phyloP scores from a whole-genome alignment of 2,113 vertebrate species.

The Myotis brandtii region DNA sequence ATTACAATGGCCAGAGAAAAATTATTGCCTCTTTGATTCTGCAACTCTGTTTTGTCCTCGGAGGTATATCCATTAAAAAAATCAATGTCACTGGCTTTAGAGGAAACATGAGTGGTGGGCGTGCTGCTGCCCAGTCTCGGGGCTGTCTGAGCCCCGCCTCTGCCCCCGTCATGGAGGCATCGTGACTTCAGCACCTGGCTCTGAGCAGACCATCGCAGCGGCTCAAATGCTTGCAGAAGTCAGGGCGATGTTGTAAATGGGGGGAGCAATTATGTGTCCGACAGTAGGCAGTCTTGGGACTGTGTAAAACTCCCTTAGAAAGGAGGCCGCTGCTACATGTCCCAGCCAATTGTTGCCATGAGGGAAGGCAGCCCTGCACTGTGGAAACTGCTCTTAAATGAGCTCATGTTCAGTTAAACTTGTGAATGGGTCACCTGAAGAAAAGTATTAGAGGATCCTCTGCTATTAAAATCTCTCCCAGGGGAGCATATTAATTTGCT shows the following conservation, averaged over 20 bases:
- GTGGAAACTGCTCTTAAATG: neutral
- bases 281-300: neutral
- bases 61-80: constrained; percentile 46
- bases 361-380: neutral
- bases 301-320: neutral
- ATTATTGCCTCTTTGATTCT: constrained; percentile 55
- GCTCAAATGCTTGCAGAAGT: neutral
- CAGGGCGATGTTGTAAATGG: neutral
- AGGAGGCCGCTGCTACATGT: neutral
- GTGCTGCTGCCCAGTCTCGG: neutral
- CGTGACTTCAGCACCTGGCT: neutral
- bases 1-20: constrained; percentile 25
- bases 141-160: neutral
- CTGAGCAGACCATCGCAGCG: neutral
- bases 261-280: neutral
- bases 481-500: neutral
- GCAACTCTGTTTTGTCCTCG: constrained; percentile 48
- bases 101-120: constrained; percentile 25
- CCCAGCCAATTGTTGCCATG: neutral
- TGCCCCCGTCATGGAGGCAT: neutral
- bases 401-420: neutral
- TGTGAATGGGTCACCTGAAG: neutral
- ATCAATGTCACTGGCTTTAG: constrained; percentile 64
- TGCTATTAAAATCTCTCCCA: neutral
- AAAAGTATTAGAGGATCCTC: neutral